A percentile compares a stretch with the other conserved stretches of the same genome.
Evolutionary conservation across 2,797 vertebrate species (phyloP).

Genomic region (Tapirus indicus): DNA sequence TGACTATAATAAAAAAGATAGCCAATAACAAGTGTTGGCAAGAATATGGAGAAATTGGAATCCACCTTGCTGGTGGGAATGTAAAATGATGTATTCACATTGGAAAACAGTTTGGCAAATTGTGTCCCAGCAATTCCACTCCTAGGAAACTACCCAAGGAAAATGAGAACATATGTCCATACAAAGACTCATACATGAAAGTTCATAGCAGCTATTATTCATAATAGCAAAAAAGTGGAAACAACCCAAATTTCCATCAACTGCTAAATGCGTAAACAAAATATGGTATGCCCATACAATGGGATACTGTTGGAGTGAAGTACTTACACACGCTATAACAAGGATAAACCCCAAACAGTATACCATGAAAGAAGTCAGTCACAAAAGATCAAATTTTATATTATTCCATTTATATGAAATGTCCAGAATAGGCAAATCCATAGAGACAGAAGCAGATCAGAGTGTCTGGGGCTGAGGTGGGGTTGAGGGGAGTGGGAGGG

Average conservation of each 20-base stretch:
- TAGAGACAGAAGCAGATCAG: accelerated
- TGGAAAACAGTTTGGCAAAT: not conserved
- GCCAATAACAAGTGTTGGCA: not conserved
- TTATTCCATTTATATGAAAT: not conserved
- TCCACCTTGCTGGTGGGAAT: not conserved
- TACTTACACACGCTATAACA: not conserved
- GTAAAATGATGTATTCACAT: not conserved
- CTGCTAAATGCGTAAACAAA: not conserved
- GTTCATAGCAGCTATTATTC: not conserved
- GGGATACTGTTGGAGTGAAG: not conserved
- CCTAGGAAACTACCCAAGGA: not conserved
- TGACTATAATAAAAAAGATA: not conserved
- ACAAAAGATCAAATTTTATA: not conserved
- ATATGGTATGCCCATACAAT: not conserved
- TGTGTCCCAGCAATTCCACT: not conserved
- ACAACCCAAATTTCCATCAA: not conserved
- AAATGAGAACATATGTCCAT: not conserved
- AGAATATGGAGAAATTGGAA: not conserved
- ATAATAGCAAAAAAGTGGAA: not conserved
- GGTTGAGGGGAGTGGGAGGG: accelerated
- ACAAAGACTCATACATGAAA: not conserved
- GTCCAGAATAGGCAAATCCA: not conserved
- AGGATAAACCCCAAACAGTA: not conserved
- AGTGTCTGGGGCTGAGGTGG: not conserved
- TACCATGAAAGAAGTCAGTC: not conserved